Percentiles rank a stretch among this genome's conserved stretches.
Conservation (phyloP, 2,888 invertebrate genomes). For the Lycia hirtaria region DNA sequence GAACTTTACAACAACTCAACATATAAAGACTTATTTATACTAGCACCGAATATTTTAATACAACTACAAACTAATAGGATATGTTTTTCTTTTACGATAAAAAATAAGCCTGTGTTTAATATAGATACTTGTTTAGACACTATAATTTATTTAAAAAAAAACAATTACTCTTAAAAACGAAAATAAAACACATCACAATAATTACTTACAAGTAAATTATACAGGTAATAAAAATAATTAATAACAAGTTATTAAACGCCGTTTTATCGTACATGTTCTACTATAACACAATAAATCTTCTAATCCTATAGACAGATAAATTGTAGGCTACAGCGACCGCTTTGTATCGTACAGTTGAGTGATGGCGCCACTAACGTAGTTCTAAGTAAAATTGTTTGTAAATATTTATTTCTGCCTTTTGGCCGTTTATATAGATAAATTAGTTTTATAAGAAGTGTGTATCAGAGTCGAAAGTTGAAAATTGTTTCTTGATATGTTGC, state of each 20-base stretch:
- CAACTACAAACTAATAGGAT: too few species aligned
- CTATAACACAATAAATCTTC: slow-evolving; percentile 38
- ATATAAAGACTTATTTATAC: too few species aligned
- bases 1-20: too few species aligned
- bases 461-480: slow-evolving; percentile 23
- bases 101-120: background rate
- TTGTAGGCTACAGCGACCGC: slow-evolving; percentile 21
- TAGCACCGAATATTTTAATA: too few species aligned
- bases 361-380: background rate
- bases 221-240: slow-evolving; percentile 29
- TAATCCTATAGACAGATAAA: slow-evolving; percentile 29
- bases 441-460: background rate
- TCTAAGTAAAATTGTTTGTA: background rate
- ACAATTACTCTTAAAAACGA: background rate
- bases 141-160: background rate
- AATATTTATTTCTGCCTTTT: background rate
- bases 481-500: slow-evolving; percentile 33
- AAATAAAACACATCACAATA: slow-evolving; percentile 6
- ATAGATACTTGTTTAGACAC: background rate
- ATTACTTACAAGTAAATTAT: slow-evolving; percentile 18
- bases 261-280: slow-evolving; percentile 22
- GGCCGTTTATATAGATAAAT: background rate
- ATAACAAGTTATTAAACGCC: slow-evolving; percentile 27
- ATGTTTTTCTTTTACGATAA: too few species aligned
- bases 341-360: background rate